Percentiles rank a stretch among this genome's conserved stretches.
These are phyloP conservation scores for Hydrocynus forskahlii DNA, from an alignment of 2,797 vertebrate genomes.

Conservation along the genomic window DNA sequence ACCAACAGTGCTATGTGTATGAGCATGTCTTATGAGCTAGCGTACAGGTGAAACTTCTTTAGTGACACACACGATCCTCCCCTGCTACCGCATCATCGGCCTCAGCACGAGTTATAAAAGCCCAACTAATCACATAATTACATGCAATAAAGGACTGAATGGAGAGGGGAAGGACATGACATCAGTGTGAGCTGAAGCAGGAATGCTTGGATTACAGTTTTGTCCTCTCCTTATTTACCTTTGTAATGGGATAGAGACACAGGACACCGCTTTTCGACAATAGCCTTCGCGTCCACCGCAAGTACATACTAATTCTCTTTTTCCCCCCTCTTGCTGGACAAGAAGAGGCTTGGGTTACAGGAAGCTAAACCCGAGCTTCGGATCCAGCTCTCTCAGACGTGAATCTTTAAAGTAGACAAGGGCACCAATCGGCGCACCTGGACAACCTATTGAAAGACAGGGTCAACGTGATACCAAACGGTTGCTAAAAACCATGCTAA, in stretches of 20 bases:
- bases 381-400: slow-evolving; percentile 39
- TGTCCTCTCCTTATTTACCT: slow-evolving; percentile 65
- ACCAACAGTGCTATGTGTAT: slow-evolving; percentile 8
- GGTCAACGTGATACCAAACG: slow-evolving; percentile 45
- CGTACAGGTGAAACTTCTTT: slow-evolving; percentile 55
- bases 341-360: slow-evolving; percentile 77
- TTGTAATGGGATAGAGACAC: slow-evolving; percentile 69
- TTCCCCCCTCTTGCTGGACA: slow-evolving; percentile 47
- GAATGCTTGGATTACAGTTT: slow-evolving; percentile 64
- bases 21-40: slow-evolving; percentile 41
- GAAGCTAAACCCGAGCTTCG: slow-evolving; percentile 71
- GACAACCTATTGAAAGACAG: slow-evolving; percentile 43
- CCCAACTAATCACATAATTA: slow-evolving; percentile 68
- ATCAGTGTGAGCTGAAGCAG: slow-evolving; percentile 57
- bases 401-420: slow-evolving; percentile 45
- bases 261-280: slow-evolving; percentile 68
- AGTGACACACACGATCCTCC: slow-evolving; percentile 44
- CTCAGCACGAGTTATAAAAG: slow-evolving; percentile 54
- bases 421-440: slow-evolving; percentile 53
- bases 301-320: slow-evolving; percentile 75
- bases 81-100: slow-evolving; percentile 19
- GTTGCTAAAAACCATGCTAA: slow-evolving; percentile 8
- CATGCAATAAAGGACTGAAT: slow-evolving; percentile 61
- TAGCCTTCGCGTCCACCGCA: slow-evolving; percentile 61
- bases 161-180: slow-evolving; percentile 56